Base-by-base conservation (phyloP, 2,797 vertebrate species). In the Microctenopoma steveboyesi region DNA sequence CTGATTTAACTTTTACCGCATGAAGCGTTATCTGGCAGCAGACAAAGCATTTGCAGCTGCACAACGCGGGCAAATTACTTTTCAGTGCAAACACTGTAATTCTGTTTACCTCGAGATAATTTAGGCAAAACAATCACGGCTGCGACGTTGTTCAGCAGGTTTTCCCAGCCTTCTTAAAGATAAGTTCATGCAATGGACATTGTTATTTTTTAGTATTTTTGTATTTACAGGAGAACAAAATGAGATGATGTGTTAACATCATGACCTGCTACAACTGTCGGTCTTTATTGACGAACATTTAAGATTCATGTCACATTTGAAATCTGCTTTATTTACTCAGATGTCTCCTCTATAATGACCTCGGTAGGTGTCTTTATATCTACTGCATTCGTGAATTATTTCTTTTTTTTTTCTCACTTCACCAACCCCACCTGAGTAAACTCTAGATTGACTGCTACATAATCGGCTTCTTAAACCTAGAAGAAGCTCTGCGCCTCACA, bases 401-500 rank as follows among this genome's bases (percentile, higher is more conserved):
- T 50, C 27, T 35, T 53, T 5, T 27, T 33, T 53, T 5, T 27
- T 52, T 37, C 30, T 11, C 7, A n/a, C 27, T 45, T 64, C 7
- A 11, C 10, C 12, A 25, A 16, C 16, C 12, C 8, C 4, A 9
- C 27, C 7, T 18, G 14, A 33, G 15, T 0, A 4, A 16, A 42
- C 15, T 42, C 40, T 42, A 42, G 14, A 15, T 48, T 48, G 10
- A 48, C 5, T 22, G 46, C 4, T 11, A n/a, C 46, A 12, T 48
- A 48, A 12, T 5, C 3, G 25, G 10, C 45, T 15, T 11, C 15
- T 43, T 51, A 42, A 58, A 49, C 4, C 1, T 50, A 2, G 18
- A 57, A 35, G 47, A 40, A 66, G 58, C 42, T 52, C 13, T 52
- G 16, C 52, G 46, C 25, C 62, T 27, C 58, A 54, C 25, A 30